Evolutionary conservation across 2,888 invertebrate species (phyloP), one percentile per base, ranked within the genome.

Genomic region (Cybosia mesomella): DNA sequence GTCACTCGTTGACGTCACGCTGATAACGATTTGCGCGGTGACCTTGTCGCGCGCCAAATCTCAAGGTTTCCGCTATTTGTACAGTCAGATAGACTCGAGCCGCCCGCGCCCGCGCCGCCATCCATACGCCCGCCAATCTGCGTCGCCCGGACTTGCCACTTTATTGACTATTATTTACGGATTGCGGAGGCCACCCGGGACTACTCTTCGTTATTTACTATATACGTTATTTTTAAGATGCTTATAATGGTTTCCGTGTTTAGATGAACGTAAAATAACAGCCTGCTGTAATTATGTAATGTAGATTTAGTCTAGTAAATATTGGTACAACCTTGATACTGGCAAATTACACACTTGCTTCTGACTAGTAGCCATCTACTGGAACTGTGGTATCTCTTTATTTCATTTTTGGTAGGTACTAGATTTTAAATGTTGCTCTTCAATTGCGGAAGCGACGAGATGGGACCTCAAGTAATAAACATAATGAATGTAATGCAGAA

Each of bases 1-100:
- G 94, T 95, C 92, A 90, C 86, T 82, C 86, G 89, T 88, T 93
- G 91, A 94, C 95, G 94, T 94, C 93, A 94, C 90, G 83, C 87
- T 94, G 95, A 95, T 95, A 95, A 95, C 93, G 91, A 94, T 94
- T 94, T 91, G 94, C 94, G 92, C 91, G 91, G 86, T 94, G 94
- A 94, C 94, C 94, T 94, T 95, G 94, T 89, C 93, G 91, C 90
- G 91, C 92, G 93, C 93, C 93, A 91, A 95, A 95, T 91, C 87
- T 89, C 94, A 94, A 95, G 94, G 94, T 93, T 88, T 89, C 89
- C 87, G 91, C 92, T 93, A 94, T 95, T 94, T 94, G 94, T 91
- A 94, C 90, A 91, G 91, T 88, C 91, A 90, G 91, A 93, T 92
- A 92, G 89, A 84, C 85, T 82, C 85, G 85, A 79, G 81, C 73